A percentile compares a stretch with the other conserved stretches of the same genome.
Conservation (phyloP, 2,888 invertebrate species). For the Drepana falcataria region DNA sequence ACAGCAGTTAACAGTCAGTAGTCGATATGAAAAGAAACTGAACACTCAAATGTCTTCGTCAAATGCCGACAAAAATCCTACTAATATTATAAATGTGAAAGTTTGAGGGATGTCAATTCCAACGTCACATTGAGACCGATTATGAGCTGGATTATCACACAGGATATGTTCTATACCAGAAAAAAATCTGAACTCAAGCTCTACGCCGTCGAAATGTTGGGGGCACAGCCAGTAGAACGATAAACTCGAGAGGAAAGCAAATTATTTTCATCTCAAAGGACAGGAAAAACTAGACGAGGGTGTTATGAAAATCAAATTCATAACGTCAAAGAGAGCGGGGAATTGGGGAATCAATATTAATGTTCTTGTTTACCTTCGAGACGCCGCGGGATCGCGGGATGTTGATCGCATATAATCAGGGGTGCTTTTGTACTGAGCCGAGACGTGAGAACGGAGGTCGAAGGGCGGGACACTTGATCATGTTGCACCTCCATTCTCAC, state of each 20-base stretch:
- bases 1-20: neutral
- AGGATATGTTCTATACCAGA: too few species aligned
- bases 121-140: too few species aligned
- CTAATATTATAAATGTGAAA: too few species aligned
- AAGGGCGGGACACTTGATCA: slow-evolving; percentile 70
- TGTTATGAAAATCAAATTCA: slow-evolving; percentile 57
- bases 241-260: slow-evolving; percentile 2
- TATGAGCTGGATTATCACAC: too few species aligned
- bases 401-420: slow-evolving; percentile 62
- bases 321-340: slow-evolving; percentile 63
- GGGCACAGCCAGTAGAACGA: neutral
- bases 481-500: slow-evolving; percentile 75
- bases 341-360: slow-evolving; percentile 71
- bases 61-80: too few species aligned
- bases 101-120: too few species aligned
- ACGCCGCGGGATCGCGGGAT: slow-evolving; percentile 39
- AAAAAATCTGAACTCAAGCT: too few species aligned
- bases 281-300: slow-evolving; percentile 49
- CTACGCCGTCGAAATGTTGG: too few species aligned
- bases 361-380: slow-evolving; percentile 72
- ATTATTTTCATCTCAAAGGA: slow-evolving; percentile 55
- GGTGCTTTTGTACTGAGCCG: slow-evolving; percentile 48
- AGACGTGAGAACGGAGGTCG: slow-evolving; percentile 67
- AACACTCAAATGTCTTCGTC: too few species aligned
- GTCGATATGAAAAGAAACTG: neutral